These are phyloP conservation scores for Mythimna pallens DNA, from an alignment of 2,888 invertebrate species.

Conservation along the genomic window DNA sequence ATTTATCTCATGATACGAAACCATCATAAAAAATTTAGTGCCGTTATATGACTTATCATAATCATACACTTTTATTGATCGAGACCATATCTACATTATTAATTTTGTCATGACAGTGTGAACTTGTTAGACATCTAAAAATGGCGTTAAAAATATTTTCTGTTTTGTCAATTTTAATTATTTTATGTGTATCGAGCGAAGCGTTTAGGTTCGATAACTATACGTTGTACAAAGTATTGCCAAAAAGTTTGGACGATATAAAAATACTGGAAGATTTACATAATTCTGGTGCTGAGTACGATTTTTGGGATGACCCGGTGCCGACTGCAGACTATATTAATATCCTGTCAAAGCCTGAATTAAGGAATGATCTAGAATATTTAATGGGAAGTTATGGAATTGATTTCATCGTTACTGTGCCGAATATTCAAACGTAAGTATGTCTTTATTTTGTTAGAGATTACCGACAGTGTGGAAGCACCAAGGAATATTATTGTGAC, in stretches of 20 bases:
- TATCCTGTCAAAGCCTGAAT: constrained; percentile 83
- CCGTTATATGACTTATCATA: constrained; percentile 34
- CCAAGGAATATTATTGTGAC: too few species aligned
- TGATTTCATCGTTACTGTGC: constrained; percentile 80
- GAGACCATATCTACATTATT: constrained; percentile 4
- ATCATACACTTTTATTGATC: constrained; percentile 23
- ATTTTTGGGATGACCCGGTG: constrained; percentile 84
- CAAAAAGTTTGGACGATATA: constrained; percentile 86
- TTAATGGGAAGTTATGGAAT: constrained; percentile 79
- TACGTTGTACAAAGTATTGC: constrained; percentile 89
- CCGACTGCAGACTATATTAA: constrained; percentile 77
- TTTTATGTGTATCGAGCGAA: constrained; percentile 63
- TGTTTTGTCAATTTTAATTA: constrained; percentile 50
- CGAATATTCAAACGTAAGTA: constrained; percentile 89
- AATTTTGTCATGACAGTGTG: constrained; percentile 7
- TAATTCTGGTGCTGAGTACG: constrained; percentile 79
- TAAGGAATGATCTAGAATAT: constrained; percentile 77
- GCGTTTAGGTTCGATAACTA: constrained; percentile 82
- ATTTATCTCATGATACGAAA: constrained; percentile 15
- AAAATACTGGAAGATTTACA: constrained; percentile 85
- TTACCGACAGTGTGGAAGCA: too few species aligned
- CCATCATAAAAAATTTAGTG: constrained; percentile 47
- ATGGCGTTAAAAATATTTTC: constrained; percentile 64
- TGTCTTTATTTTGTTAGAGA: neutral
- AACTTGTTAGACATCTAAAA: constrained; percentile 26